Base-by-base conservation (phyloP, 2,797 vertebrate species). In the Perdix hodgsoniae region DNA sequence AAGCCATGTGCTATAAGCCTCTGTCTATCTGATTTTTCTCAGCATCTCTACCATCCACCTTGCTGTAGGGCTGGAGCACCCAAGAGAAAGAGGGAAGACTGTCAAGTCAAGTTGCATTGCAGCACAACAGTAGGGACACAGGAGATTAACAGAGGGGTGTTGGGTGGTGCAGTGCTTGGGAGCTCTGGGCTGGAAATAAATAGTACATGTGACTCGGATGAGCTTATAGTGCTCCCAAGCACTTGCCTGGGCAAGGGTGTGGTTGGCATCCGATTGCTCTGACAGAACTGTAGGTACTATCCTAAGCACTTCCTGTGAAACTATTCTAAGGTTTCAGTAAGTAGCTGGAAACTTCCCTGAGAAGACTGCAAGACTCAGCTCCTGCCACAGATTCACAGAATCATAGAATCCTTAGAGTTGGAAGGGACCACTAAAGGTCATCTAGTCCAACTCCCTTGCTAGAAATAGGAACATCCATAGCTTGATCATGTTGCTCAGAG, bases 211-310 rank as follows among this genome's bases (percentile, higher is more conserved):
- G 74, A 88, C 61, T 74, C 8, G 2, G 69, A 74, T 1, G 0
- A 84, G 40, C 69, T 89, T 81, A 54, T 7, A 79, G 74, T 0
- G 12, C 60, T 87, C 29, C 27, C 5, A 10, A 71, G 80, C 57
- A 23, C 74, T 57, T 84, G 81, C 64, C 69, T 61, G 44, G 87
- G 77, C 31, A 79, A 83, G 91, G 90, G 96, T 56, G 93, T 52
- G 92, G 92, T 8, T 86, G 77, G 74, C 73, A 70, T 44, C 72
- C 93, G 77, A 60, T 33, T 65, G 35, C 61, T 80, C 59, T n/a
- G 70, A 71, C 61, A 72, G 49, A 84, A 54, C 44, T 74, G 29
- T 19, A 39, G 80, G 44, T 85, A 78, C 40, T n/a, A 47, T 65
- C 37, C 29, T n/a, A 54, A 61, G 47, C 23, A 59, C 37, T 37